These are phyloP conservation scores for Laodelphax striatellus DNA, from an alignment of 1,140 invertebrate genomes.

Conservation along the genomic window DNA sequence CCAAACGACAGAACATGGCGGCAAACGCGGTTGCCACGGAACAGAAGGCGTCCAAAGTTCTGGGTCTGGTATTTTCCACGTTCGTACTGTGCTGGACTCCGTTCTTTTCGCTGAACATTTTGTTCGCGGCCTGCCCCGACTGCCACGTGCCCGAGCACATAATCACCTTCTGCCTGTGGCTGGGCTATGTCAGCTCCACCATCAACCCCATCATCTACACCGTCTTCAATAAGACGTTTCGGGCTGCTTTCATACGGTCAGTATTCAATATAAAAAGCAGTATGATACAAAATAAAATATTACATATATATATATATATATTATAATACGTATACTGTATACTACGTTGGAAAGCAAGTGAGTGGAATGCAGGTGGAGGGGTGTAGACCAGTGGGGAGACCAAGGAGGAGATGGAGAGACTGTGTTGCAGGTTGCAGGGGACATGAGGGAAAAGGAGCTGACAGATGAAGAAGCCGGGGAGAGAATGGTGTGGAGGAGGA, in stretches of 20 bases:
- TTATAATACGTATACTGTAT: too few species aligned
- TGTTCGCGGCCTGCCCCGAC: conserved; percentile 54
- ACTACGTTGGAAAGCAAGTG: too few species aligned
- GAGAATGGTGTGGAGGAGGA: too few species aligned
- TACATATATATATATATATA: too few species aligned
- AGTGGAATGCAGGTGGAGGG: too few species aligned
- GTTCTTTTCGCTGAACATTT: conserved; percentile 76
- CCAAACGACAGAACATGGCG: conserved; percentile 43
- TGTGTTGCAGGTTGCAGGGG: too few species aligned
- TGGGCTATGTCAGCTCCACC: conserved; percentile 80
- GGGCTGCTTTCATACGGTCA: conserved; percentile 71
- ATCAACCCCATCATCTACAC: conserved; percentile 82
- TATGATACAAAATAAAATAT: too few species aligned
- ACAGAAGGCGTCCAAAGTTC: conserved; percentile 67
- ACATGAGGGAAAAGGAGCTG: too few species aligned
- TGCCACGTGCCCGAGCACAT: conserved; percentile 57
- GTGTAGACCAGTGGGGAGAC: too few species aligned
- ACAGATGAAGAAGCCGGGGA: too few species aligned
- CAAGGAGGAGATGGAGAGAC: too few species aligned
- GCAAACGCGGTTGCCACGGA: conserved; percentile 70
- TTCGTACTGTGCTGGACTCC: conserved; percentile 86
- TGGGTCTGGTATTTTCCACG: conserved; percentile 79
- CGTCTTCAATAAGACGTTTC: conserved; percentile 76
- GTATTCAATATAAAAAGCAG: too few species aligned
- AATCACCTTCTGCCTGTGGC: conserved; percentile 68